Base-by-base conservation (phyloP, 2,888 invertebrate species). In the Caenorhabditis drosophilae region DNA sequence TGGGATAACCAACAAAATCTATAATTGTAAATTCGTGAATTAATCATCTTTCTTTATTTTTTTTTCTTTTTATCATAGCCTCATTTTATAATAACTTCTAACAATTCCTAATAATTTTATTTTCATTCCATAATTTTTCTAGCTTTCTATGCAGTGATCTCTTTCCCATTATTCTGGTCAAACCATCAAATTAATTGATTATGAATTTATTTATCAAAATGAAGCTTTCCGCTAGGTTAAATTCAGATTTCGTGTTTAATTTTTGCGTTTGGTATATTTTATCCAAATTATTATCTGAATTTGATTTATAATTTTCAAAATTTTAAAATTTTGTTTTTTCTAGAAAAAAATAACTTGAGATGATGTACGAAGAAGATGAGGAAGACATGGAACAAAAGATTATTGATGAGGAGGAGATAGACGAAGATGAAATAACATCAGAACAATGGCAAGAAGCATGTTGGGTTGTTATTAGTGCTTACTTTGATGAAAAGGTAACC, bases 391-490 rank as follows among this genome's bases (percentile, higher is more conserved):
- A 22, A 7, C 25, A 60, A 4, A 61, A n/a, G n/a, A n/a, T n/a
- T n/a, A n/a, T 55, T 16, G 70, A 63, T 18, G 67, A 66, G 15
- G 61, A 67, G 9, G 48, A 62, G 9, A 47, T 62, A 11, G 86
- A 85, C 42, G 81, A 81, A 51, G 95, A 93, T 85, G 97, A 98
- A 86, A 95, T 98, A 81, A 93, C 94, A 31, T 91, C 94, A 6
- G 97, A 98, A 84, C 87, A 97, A 71, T 99, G 98, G 98, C 48
- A 81, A 77, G 82, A 82, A 87, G 98, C 98, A 42, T 98, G 98
- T 83, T 99, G 98, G 98, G 96, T 98, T 83, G 97, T 99, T 64
- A 99, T 99, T 84, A 96, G 96, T 84, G 94, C 98, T 0, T 99
- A 98, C 86, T 99, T 99, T 84, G 98, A 99, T 84, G 99, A 99